Base-by-base conservation (phyloP, 2,113 vertebrate species). In the Toxostoma redivivum region DNA sequence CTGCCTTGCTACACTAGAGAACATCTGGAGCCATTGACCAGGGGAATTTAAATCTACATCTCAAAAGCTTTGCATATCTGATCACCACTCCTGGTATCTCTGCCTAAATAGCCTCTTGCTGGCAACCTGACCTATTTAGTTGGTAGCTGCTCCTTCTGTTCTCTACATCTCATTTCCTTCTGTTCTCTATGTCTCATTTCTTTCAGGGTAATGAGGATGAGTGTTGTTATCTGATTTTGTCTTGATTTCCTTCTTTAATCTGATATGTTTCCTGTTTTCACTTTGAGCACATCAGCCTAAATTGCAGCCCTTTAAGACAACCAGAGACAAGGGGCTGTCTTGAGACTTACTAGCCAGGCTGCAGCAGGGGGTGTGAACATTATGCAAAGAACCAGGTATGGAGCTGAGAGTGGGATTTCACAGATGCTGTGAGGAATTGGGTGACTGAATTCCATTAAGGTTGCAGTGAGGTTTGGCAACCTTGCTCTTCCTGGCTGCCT, bases 41-140 rank as follows among this genome's bases (percentile, higher is more conserved):
- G 51, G 48, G 48, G 33, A 93, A 81, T 88, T 77, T 27, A 58
- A 96, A 93, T 74, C 66, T 77, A 13, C 56, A 48, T 90, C 76
- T 88, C 74, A 88, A 92, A 93, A 86, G 58, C 79, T 90, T 88
- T 70, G 48, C 67, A 15, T 94, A 90, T 58, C 86, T 73, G 71
- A 82, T 88, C 73, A 91, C 80, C 27, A 6, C 58, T 86, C 71
- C 77, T 50, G 5, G 57, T 83, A 45, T 47, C 23, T 0, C 71
- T 72, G 25, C 61, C 74, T 80, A 73, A 90, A 80, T 44, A 80
- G 67, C 72, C 67, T 92, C 85, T n/a, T 44, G 64, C 79, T 95
- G 64, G 56, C 74, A 88, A 77, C 71, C 67, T 78, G 74, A 92
- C 74, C 71, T 81, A 28, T 53, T 82, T 57, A 57, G 17, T n/a